Conservation (phyloP, 2,797 vertebrate species). For the Molossus molossus region DNA sequence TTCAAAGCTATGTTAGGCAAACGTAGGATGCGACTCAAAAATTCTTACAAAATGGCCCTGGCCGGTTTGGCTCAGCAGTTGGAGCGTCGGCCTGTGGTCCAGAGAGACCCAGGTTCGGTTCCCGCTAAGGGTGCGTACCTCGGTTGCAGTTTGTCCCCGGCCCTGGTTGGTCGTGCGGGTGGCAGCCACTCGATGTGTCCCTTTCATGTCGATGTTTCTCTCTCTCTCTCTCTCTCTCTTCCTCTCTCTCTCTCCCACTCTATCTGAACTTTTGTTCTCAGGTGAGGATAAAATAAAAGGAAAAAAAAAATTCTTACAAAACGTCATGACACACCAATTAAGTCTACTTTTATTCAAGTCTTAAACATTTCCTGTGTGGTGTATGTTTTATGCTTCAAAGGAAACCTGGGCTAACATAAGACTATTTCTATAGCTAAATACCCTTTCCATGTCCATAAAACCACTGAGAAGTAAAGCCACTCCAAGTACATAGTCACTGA, state of each 20-base stretch:
- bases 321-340: neutral
- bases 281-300: too few relatives aligned
- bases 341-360: constrained; percentile 9
- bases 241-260: too few relatives aligned
- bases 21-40: constrained; percentile 13
- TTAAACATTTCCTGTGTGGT: neutral
- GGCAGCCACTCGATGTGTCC: too few relatives aligned
- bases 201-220: too few relatives aligned
- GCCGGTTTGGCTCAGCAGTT: too few relatives aligned
- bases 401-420: neutral
- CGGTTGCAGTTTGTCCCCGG: too few relatives aligned
- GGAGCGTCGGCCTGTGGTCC: too few relatives aligned
- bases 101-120: too few relatives aligned
- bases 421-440: constrained; percentile 5
- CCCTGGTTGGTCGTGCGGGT: too few relatives aligned
- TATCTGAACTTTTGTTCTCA: too few relatives aligned
- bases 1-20: neutral
- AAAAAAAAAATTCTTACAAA: constrained; percentile 6
- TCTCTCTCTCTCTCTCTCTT: too few relatives aligned
- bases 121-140: too few relatives aligned
- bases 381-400: constrained; percentile 29
- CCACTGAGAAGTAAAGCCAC: neutral
- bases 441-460: constrained; percentile 9
- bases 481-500: neutral
- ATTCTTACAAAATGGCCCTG: neutral